Base-by-base conservation (phyloP, 2,888 invertebrate species). In the Sussaba pulchella region DNA sequence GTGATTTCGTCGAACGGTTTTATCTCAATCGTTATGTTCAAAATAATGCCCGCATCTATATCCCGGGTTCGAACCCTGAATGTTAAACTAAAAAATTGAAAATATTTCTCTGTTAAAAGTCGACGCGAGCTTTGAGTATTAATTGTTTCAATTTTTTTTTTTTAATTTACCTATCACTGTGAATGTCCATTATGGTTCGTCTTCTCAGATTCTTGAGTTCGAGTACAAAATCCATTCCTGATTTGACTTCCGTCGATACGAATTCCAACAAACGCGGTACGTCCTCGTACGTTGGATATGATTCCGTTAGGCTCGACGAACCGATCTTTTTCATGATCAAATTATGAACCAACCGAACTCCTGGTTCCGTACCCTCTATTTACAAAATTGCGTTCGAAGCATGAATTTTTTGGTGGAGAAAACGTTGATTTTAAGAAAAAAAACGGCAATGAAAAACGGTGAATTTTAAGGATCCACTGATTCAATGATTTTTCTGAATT, bases 181-280 rank as follows among this genome's bases (percentile, higher is more conserved):
- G 17, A 69, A 89, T 84, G 36, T 87, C 85, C 85, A 89, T 87
- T 26, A 88, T 31, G 78, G 87, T 84, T 19, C 82, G 14, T 19
- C 85, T 73, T 2, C 83, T 75, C 45, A 91, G 82, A 21, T 82
- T 70, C 17, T 87, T 69, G 10, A 90, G 45, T 31, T 90, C 89
- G 45, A 87, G 86, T 84, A 88, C 88, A 57, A 91, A 91, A 81
- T 89, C 85, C 84, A 90, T 85, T 12, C 82, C 85, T 47, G 87
- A 61, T 64, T 86, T 87, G 0, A 90, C 87, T 78, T 88, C 85
- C 10, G 79, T 61, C 2, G 91, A 85, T 59, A 90, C 74, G 12
- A 74, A 64, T n/a, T 88, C 82, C 63, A 91, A 74, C 72, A 91
- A 67, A 12, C 82, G 76, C 8, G 87, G 69, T 73, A 91, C 73